Percentiles rank a stretch among this genome's conserved stretches.
phyloP scores from a whole-genome alignment of 2,888 invertebrate genomes.

The Ophraella communa region DNA sequence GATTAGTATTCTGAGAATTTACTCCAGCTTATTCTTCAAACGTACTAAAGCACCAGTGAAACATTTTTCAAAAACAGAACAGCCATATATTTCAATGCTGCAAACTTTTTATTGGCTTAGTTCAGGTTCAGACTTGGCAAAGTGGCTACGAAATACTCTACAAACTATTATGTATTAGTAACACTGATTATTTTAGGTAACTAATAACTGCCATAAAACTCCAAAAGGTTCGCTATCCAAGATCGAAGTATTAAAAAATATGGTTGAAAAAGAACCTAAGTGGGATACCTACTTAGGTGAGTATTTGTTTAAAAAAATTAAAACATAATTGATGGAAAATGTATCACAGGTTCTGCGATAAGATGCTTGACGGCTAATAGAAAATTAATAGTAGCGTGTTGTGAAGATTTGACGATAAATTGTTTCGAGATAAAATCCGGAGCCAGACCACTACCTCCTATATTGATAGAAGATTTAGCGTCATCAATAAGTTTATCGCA shows the following conservation, averaged over 20 bases:
- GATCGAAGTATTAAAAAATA: slow-evolving; percentile 66
- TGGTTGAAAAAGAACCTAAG: slow-evolving; percentile 66
- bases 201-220: slow-evolving; percentile 60
- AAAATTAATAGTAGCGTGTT: slow-evolving; percentile 68
- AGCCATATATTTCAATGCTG: no score
- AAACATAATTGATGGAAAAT: neutral
- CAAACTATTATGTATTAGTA: neutral
- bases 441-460: slow-evolving; percentile 62
- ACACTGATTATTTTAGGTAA: slow-evolving; percentile 45
- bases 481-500: slow-evolving; percentile 65
- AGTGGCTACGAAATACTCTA: no score
- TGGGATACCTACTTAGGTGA: slow-evolving; percentile 76
- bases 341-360: slow-evolving; percentile 64
- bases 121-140: no score
- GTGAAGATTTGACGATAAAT: slow-evolving; percentile 73
- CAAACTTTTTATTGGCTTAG: no score
- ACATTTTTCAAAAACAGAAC: no score
- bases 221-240: slow-evolving; percentile 67
- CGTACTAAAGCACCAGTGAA: no score
- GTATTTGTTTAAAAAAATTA: no score
- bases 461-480: slow-evolving; percentile 66
- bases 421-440: slow-evolving; percentile 65
- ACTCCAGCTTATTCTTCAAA: no score
- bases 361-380: slow-evolving; percentile 68
- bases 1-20: no score